Percentiles rank a stretch among this genome's conserved stretches.
These are phyloP conservation scores for Podabrus alpinus DNA, from an alignment of 2,888 invertebrate genomes.

Conservation along the genomic window DNA sequence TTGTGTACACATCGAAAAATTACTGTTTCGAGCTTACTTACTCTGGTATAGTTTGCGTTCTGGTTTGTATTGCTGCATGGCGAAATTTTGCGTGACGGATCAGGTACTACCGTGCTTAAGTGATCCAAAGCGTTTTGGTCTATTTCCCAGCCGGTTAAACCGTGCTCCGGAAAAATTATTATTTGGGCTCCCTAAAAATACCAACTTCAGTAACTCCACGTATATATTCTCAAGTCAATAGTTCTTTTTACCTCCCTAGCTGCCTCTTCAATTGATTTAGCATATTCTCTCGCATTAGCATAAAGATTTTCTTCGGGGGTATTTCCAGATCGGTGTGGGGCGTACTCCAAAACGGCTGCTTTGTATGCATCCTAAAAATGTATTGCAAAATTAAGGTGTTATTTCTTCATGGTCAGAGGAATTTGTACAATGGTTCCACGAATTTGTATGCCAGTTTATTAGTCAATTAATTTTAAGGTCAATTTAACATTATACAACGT, in stretches of 20 bases:
- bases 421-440: background rate
- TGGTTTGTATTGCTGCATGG: conserved; percentile 22
- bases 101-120: conserved; percentile 25
- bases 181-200: conserved; percentile 21
- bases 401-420: background rate
- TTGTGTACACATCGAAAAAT: background rate
- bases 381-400: background rate
- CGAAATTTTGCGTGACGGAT: conserved; percentile 12
- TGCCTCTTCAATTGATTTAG: background rate
- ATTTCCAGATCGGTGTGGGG: background rate
- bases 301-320: background rate
- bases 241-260: background rate
- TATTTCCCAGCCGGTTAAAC: conserved; percentile 16
- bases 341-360: conserved; percentile 17
- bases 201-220: no score
- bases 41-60: conserved; percentile 6
- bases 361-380: conserved; percentile 13
- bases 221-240: no score
- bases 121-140: background rate
- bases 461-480: background rate
- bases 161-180: conserved; percentile 26
- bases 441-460: background rate
- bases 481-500: background rate
- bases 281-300: background rate
- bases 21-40: background rate